phyloP scores from a whole-genome alignment of 2,888 invertebrate genomes.

The Meganola albula region DNA sequence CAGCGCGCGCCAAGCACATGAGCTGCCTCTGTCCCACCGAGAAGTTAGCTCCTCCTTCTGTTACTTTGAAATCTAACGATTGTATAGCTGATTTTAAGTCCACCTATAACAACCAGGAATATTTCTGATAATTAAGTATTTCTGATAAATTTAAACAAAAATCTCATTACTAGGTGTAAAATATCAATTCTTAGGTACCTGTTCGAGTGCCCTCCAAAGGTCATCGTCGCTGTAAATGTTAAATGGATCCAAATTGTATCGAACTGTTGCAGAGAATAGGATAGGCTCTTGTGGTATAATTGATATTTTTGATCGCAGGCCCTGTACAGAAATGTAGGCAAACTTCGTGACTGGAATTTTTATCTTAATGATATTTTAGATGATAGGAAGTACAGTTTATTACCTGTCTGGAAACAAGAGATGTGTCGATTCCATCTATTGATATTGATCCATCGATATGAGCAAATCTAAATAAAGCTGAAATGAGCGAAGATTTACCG shows the following conservation, averaged over 20 bases:
- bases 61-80: constrained; percentile 82
- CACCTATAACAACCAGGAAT: constrained; percentile 80
- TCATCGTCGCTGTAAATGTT: constrained; percentile 81
- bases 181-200: constrained; percentile 69
- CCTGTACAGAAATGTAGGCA: constrained; percentile 67
- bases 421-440: constrained; percentile 81
- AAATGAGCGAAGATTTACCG: constrained; percentile 83
- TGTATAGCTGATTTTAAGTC: constrained; percentile 83
- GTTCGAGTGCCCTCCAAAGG: constrained; percentile 84
- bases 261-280: constrained; percentile 82
- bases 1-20: constrained; percentile 92
- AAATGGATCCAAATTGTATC: constrained; percentile 88
- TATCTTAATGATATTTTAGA: no score
- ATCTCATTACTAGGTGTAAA: constrained; percentile 18
- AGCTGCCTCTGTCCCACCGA: constrained; percentile 95
- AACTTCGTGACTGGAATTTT: no score
- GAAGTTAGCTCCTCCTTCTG: constrained; percentile 87
- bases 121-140: no score
- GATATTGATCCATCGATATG: constrained; percentile 78
- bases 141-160: no score
- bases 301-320: constrained; percentile 79
- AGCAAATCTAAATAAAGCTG: constrained; percentile 83
- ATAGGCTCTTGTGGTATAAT: constrained; percentile 90
- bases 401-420: constrained; percentile 75
- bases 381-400: no score